Base-by-base conservation (phyloP, 2,797 vertebrate genomes). In the Gymnothorax reevesii region DNA sequence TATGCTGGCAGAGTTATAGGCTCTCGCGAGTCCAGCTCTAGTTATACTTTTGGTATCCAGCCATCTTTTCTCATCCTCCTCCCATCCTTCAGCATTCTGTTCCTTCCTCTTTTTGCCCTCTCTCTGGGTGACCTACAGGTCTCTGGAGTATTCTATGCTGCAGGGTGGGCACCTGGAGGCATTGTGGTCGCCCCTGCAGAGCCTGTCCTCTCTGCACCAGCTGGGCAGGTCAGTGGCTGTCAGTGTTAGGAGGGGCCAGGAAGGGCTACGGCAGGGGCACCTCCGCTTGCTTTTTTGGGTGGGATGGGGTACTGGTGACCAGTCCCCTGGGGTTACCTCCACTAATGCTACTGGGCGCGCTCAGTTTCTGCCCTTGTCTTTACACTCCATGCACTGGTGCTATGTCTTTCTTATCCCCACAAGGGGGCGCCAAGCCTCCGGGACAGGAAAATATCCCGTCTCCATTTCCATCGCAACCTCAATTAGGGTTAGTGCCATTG, bases 151-250 rank as follows among this genome's bases (percentile, higher is more conserved):
- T 92, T 89, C 93, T 90, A 93, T 94, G 91, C 94, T 96, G 89
- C 95, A 97, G 90, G 94, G 94, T 42, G 33, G 33, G 90, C 95
- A 96, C 92, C 94, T 96, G 92, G 96, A 96, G 88, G 94, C 95
- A 87, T 93, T 97, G 93, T 96, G 96, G 96, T 96, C 96, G 90
- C 96, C 96, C n/a, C 92, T 96, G 92, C 96, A 94, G 94, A 96
- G 95, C 91, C 93, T 95, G 91, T 92, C 94, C 91, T 95, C 95
- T 90, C 95, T 96, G 91, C 95, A 96, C 89, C 96, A 96, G 92
- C 94, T 96, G 93, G 94, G 95, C 95, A 96, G 96, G 96, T 97
- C 92, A 96, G 96, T 96, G 91, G 25, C 42, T 3, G 42, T 55
- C 12, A n/a, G 64, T 66, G 64, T 20, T 55, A 20, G 22, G 82